phyloP scores from a whole-genome alignment of 37 sponge, comb jelly and placozoan species.

The Mnemiopsis leidyi region DNA sequence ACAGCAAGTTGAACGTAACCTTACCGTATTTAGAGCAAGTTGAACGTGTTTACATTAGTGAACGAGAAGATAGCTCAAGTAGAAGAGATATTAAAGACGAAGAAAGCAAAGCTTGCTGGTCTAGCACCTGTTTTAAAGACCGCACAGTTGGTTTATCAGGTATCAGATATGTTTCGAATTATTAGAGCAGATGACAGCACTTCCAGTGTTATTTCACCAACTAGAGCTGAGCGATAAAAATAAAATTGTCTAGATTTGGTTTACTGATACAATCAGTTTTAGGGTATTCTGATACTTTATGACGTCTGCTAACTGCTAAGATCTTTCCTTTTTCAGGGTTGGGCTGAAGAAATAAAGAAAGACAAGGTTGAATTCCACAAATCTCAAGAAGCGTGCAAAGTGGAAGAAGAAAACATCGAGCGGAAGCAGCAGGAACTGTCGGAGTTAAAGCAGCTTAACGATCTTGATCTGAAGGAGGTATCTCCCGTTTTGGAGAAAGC shows the following conservation, averaged over 20 bases:
- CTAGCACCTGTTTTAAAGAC: neutral
- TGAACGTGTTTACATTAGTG: constrained; percentile 14
- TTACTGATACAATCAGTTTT: neutral
- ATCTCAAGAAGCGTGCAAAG: neutral
- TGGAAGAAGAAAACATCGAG: constrained; percentile 24
- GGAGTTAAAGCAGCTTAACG: constrained; percentile 1
- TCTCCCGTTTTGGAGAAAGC: constrained; percentile 48
- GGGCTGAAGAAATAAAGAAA: constrained; percentile 28
- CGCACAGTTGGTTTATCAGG: constrained; percentile 25
- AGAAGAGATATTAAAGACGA: neutral
- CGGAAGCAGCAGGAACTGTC: neutral
- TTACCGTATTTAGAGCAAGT: neutral
- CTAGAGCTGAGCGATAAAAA: no score
- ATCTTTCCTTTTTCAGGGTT: constrained; percentile 13
- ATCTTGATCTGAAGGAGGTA: constrained; percentile 41
- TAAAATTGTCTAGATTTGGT: no score
- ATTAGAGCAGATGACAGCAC: no score
- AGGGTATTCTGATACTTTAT: neutral
- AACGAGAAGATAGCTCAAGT: constrained; percentile 44
- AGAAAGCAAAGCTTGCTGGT: neutral
- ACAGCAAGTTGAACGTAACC: neutral
- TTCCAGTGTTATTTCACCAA: no score
- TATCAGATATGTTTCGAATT: neutral
- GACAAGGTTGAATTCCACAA: neutral
- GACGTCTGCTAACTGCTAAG: no score